phyloP scores from a whole-genome alignment of 2,888 invertebrate species.

The Spialia ferax region DNA sequence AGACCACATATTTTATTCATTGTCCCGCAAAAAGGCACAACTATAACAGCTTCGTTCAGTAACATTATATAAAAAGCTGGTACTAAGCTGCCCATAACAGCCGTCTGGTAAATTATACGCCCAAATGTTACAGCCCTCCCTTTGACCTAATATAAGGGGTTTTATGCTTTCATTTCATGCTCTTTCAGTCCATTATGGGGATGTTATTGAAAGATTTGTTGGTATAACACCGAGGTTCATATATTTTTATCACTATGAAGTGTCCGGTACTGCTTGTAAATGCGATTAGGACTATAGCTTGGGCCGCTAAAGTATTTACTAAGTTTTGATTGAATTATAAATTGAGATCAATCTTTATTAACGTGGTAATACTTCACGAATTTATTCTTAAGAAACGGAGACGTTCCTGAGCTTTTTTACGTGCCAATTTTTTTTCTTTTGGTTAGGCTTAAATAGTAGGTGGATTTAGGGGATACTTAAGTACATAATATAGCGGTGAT shows the following conservation, averaged over 20 bases:
- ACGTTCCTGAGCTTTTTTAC: no score
- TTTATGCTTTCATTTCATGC: conserved; percentile 54
- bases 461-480: no score
- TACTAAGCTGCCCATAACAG: conserved; percentile 64
- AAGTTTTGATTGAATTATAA: no score
- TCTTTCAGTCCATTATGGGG: conserved; percentile 26
- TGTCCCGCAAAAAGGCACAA: neutral
- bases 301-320: no score
- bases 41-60: conserved; percentile 2
- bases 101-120: conserved; percentile 67
- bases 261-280: neutral
- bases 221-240: neutral
- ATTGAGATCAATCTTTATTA: no score
- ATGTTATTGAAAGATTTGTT: conserved; percentile 18
- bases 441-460: no score
- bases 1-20: neutral
- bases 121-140: conserved; percentile 61
- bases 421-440: no score
- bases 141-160: conserved; percentile 53
- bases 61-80: conserved; percentile 20
- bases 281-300: neutral
- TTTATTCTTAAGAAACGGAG: no score
- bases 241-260: conserved; percentile 43
- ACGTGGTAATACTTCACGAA: no score
- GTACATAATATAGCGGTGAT: no score